phyloP scores from a whole-genome alignment of 1,140 invertebrate genomes.

The Aphelenchoides fujianensis region DNA sequence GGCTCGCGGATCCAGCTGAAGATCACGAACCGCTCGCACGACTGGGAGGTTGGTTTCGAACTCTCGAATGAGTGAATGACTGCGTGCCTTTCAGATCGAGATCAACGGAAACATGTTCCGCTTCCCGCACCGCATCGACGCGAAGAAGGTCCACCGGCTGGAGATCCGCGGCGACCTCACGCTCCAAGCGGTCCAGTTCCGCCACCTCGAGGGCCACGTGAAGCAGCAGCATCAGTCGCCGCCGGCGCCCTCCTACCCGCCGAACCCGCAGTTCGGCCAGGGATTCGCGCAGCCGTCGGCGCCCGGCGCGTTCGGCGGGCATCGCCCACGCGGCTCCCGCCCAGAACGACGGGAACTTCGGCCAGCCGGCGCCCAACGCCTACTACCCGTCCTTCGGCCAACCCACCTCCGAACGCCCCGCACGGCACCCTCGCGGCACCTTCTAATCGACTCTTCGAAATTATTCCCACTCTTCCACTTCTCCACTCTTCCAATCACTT shows the following conservation, averaged over 20 bases:
- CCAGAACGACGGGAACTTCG: background rate
- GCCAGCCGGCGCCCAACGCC: conserved; percentile 1
- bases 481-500: too few relatives aligned
- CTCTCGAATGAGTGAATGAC: background rate
- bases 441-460: too few relatives aligned
- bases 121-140: background rate
- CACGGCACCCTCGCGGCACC: too few relatives aligned
- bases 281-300: background rate
- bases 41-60: conserved; percentile 1
- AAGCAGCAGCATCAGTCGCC: background rate
- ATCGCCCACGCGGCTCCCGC: background rate
- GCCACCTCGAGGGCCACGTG: background rate
- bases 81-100: background rate
- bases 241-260: background rate
- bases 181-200: background rate
- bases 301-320: background rate
- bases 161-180: background rate
- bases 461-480: too few relatives aligned
- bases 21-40: background rate
- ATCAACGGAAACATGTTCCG: background rate
- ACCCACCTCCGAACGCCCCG: background rate
- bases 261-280: background rate
- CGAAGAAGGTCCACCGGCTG: background rate
- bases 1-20: background rate
- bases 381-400: background rate